Conservation (phyloP, 2,888 invertebrate species). For the Lathronympha strigana region DNA sequence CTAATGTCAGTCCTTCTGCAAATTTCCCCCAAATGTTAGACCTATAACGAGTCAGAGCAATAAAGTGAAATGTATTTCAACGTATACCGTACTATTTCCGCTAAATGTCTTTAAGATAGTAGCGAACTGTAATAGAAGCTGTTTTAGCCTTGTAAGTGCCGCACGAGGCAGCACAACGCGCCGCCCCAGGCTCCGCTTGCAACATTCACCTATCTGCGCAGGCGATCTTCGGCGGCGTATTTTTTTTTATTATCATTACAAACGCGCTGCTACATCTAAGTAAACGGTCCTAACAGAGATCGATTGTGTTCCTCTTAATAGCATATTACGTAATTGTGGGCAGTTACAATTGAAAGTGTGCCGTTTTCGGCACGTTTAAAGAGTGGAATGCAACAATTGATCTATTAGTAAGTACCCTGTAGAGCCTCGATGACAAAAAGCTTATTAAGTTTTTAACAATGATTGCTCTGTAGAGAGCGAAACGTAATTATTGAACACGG, state of each 20-base stretch:
- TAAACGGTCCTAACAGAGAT: slow-evolving; percentile 65
- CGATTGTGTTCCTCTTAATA: slow-evolving; percentile 72
- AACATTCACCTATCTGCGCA: slow-evolving; percentile 60
- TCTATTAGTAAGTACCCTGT: slow-evolving; percentile 40
- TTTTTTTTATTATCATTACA: slow-evolving; percentile 61
- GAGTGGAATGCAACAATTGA: slow-evolving; percentile 43
- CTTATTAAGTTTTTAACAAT: slow-evolving; percentile 43
- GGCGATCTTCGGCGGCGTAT: slow-evolving; percentile 59
- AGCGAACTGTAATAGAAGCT: slow-evolving; percentile 47
- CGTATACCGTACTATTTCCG: slow-evolving; percentile 31
- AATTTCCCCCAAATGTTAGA: slow-evolving; percentile 1
- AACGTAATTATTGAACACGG: slow-evolving; percentile 37
- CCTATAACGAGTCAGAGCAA: not conserved
- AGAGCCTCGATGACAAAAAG: slow-evolving; percentile 41
- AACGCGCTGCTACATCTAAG: slow-evolving; percentile 62
- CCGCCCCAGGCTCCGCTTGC: slow-evolving; percentile 64
- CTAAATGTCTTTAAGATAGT: slow-evolving; percentile 42
- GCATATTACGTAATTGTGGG: slow-evolving; percentile 62
- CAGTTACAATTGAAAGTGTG: slow-evolving; percentile 64
- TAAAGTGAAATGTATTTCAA: not conserved
- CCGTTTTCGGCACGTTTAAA: slow-evolving; percentile 48
- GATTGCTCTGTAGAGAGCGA: slow-evolving; percentile 39
- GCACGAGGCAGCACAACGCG: slow-evolving; percentile 58
- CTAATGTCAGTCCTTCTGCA: too few relatives aligned
- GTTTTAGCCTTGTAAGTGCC: slow-evolving; percentile 56